A percentile compares a stretch with the other conserved stretches of the same genome.
Evolutionary conservation across 2,888 invertebrate genomes (phyloP).

Genomic region (Harpalus rufipes): DNA sequence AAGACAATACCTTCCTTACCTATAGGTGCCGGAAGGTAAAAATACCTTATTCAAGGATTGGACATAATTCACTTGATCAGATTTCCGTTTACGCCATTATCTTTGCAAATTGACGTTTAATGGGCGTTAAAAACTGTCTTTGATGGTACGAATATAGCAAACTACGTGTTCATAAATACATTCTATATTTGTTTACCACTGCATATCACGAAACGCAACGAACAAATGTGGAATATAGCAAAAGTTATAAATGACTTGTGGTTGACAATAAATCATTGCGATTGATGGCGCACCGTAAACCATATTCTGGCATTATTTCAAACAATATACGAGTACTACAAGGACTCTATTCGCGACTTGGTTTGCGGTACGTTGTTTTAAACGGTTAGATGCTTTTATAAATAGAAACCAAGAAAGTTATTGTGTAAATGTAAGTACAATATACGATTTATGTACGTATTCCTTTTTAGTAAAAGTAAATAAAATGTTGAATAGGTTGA

Average conservation of each 20-base stretch:
- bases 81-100: neutral
- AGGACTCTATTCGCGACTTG: neutral
- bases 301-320: neutral
- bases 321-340: neutral
- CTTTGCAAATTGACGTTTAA: constrained; percentile 1
- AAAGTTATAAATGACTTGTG: constrained; percentile 24
- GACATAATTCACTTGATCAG: neutral
- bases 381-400: too few species aligned
- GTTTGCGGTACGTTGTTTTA: neutral
- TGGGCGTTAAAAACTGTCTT: neutral
- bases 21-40: too few species aligned
- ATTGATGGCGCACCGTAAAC: neutral
- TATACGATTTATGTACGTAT: too few species aligned
- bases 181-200: neutral
- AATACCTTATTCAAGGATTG: neutral
- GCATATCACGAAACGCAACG: constrained; percentile 2
- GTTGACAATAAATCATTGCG: constrained; percentile 22
- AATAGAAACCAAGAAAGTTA: too few species aligned
- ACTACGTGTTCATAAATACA: neutral
- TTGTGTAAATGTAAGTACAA: too few species aligned
- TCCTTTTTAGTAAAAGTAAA: too few species aligned
- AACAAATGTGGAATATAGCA: constrained; percentile 7
- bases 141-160: constrained; percentile 18
- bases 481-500: too few species aligned
- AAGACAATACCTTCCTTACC: too few species aligned